Evolutionary conservation across 2,888 invertebrate species (phyloP), one percentile per base, ranked within the genome.

Genomic region (Dendrolimus pini): DNA sequence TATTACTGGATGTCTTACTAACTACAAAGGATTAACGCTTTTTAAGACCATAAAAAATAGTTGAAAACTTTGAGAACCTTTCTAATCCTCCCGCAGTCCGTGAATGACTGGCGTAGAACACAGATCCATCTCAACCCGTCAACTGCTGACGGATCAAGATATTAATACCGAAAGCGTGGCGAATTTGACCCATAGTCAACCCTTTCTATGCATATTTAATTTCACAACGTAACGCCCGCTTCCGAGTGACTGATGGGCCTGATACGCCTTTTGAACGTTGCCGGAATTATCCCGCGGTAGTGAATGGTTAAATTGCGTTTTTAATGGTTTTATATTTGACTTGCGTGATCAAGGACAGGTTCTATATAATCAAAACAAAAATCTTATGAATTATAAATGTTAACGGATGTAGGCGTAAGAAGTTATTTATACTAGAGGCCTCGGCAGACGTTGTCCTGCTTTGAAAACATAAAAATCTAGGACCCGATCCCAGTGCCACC

Each of bases 61-160:
- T 41, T 55, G 54, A 58, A 72, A 70, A 70, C 58, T 69, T 77
- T 77, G 70, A 70, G 69, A 68, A 65, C 61, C 77, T 66, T 61
- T 61, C 66, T 70, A 81, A 80, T 80, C 80, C 82, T 78, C 77
- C 69, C 75, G 30, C 30, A 30, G 30, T 30, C 30, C 3, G 30
- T 6, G 47, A 47, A 69, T 72, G 70, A 70, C 76, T 73, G 70
- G 74, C 78, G 77, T 82, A 78, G 87, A 89, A 86, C 85, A 77
- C 82, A 78, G 87, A 89, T 87, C 85, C 83, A 86, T 86, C 87
- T 83, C 81, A 82, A 82, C 83, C 84, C 86, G 83, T 89, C 88
- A 85, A 77, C 81, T 72, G 76, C 71, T 90, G 89, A 90, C 84
- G 88, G 89, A 89, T 90, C 88, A 89, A 90, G 88, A 89, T 88